phyloP scores from a whole-genome alignment of 2,113 vertebrate genomes.

The Urocitellus parryii region DNA sequence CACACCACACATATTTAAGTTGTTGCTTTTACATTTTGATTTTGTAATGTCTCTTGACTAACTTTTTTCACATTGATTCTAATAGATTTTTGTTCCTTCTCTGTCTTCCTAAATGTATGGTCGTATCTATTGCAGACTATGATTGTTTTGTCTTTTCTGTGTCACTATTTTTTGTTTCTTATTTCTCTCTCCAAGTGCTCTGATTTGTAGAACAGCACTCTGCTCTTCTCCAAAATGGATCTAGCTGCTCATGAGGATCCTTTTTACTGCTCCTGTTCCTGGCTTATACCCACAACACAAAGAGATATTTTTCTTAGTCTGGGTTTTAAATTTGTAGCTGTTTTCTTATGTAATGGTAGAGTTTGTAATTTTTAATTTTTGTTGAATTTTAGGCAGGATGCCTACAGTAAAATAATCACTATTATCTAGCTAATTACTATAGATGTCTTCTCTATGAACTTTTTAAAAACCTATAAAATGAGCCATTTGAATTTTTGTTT shows the following conservation, averaged over 20 bases:
- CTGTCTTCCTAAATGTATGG: neutral
- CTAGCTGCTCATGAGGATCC: neutral
- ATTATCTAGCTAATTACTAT: neutral
- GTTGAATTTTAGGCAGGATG: neutral
- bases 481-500: neutral
- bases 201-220: neutral
- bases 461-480: slow-evolving; percentile 8
- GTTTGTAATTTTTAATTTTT: neutral
- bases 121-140: neutral
- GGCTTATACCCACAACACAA: neutral
- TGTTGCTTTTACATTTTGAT: slow-evolving; percentile 21
- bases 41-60: slow-evolving; percentile 10
- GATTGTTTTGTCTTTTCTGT: neutral
- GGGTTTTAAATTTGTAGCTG: neutral
- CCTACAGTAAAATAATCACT: neutral
- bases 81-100: neutral
- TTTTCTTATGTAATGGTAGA: slow-evolving; percentile 2
- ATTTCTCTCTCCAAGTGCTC: neutral
- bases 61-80: neutral
- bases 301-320: slow-evolving; percentile 14
- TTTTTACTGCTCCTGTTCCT: neutral
- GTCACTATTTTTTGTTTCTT: neutral
- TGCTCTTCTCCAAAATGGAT: neutral
- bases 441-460: neutral
- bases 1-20: neutral